These are phyloP conservation scores for Hypotaenidia okinawae DNA, from an alignment of 2,797 vertebrate genomes.

Conservation along the genomic window DNA sequence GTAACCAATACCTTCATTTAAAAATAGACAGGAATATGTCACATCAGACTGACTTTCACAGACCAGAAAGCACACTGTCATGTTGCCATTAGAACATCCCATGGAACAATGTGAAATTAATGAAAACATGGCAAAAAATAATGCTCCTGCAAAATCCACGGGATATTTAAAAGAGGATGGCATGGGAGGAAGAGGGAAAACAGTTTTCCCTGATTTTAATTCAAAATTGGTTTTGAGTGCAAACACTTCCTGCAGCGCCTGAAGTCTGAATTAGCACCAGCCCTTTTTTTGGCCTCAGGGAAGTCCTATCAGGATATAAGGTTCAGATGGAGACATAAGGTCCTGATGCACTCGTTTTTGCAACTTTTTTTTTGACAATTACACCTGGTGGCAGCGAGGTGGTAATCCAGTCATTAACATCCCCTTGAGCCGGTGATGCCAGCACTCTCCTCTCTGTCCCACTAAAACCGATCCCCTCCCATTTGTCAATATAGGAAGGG, in stretches of 20 bases:
- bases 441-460: neutral
- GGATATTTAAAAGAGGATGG: neutral
- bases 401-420: neutral
- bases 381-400: neutral
- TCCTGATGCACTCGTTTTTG: neutral
- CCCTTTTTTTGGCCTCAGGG: neutral
- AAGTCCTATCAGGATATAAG: neutral
- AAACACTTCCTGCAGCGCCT: neutral
- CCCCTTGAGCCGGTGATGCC: neutral
- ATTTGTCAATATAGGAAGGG: neutral
- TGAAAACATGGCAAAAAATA: neutral
- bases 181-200: neutral
- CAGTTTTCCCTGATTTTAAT: rapidly evolving
- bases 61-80: neutral
- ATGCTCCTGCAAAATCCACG: neutral
- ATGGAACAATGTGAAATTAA: neutral
- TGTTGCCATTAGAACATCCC: neutral
- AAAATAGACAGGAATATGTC: neutral
- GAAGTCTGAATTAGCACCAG: neutral
- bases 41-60: neutral
- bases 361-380: neutral
- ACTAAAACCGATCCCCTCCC: neutral
- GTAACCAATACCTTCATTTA: neutral
- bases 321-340: neutral
- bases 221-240: neutral